Evolutionary conservation across 2,888 invertebrate species (phyloP), one percentile per base, ranked within the genome.

Genomic region (Leucoma salicis): DNA sequence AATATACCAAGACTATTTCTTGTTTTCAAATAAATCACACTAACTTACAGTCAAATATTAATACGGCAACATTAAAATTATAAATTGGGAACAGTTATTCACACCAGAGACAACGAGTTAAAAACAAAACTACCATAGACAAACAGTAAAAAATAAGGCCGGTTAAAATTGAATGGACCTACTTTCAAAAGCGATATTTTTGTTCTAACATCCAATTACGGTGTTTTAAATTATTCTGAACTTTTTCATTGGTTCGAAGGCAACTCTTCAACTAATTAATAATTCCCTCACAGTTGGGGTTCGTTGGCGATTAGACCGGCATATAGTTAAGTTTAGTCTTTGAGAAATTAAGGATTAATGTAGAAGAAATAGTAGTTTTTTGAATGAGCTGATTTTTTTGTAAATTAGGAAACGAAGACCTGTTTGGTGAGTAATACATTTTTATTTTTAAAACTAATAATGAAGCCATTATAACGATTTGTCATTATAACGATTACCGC

Each of bases 181-280:
- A 73, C 77, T 74, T 74, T 75, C 73, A 75, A 76, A 74, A 73
- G 75, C 53, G 70, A 78, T 80, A 80, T 82, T 82, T 82, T 82
- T 74, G 78, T 86, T 85, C 72, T 82, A 81, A 81, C 79, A 85
- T 79, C 86, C 85, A 87, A 87, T 88, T 86, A 87, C 78, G 74
- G 65, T 70, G 71, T 65, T 72, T 66, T 68, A 73, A 78, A 79
- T 78, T 72, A 77, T 81, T 77, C 73, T 59, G 63, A 47, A 71
- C 71, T 75, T 79, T 82, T 82, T 78, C 72, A 71, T 75, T 76
- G 66, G 67, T 75, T 70, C 70, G 66, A 72, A 78, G 80, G 77
- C 74, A 81, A 78, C 70, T 76, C 66, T 67, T 63, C 74, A 68
- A 77, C 84, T 88, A 87, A 87, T 88, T 88, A 87, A 88, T 88